A percentile compares a stretch with the other conserved stretches of the same genome.
These are phyloP conservation scores for Lasioglossum leucozonium DNA, from an alignment of 2,888 invertebrate species.

Conservation along the genomic window DNA sequence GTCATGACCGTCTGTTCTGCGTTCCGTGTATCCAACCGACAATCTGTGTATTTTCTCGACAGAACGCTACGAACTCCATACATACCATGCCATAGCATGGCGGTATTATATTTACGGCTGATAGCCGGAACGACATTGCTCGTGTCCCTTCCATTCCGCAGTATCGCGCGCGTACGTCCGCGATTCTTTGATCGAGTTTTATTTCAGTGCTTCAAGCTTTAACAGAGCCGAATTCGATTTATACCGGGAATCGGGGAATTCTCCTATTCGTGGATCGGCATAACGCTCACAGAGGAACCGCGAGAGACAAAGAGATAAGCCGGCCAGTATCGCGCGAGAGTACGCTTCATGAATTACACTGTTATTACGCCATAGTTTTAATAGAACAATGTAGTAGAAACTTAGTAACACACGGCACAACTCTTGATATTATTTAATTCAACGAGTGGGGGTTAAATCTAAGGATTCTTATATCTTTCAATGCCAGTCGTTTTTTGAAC, in stretches of 20 bases:
- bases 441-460: too few relatives aligned
- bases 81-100: not conserved
- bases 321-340: not conserved
- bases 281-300: not conserved
- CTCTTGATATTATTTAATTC: too few relatives aligned
- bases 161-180: not conserved
- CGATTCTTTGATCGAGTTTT: slow-evolving; percentile 13
- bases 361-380: too few relatives aligned
- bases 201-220: not conserved
- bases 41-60: slow-evolving; percentile 11
- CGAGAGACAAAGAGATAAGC: slow-evolving; percentile 6
- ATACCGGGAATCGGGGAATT: not conserved
- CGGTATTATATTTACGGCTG: slow-evolving; percentile 38
- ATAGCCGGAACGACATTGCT: slow-evolving; percentile 3
- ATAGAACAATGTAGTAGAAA: too few relatives aligned
- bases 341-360: not conserved
- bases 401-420: too few relatives aligned
- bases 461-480: too few relatives aligned
- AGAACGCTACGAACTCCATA: slow-evolving; percentile 1
- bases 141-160: not conserved
- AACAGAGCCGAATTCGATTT: not conserved
- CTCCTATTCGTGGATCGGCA: not conserved
- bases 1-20: slow-evolving; percentile 21
- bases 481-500: too few relatives aligned
- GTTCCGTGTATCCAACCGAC: not conserved